These are phyloP conservation scores for Sylvilagus bachmani DNA, from an alignment of 2,113 vertebrate species.

Conservation along the genomic window DNA sequence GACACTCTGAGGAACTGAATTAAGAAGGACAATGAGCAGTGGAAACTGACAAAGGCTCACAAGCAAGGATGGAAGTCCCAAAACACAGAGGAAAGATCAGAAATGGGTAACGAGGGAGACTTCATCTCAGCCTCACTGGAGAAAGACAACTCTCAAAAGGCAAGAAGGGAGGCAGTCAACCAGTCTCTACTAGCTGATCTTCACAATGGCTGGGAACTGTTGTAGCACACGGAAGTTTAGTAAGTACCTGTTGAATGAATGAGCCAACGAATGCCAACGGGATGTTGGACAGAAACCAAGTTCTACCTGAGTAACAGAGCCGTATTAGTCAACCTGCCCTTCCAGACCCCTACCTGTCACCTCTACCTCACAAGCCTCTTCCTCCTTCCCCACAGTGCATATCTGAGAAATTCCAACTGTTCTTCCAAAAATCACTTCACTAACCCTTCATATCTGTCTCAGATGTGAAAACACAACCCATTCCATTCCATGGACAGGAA, in stretches of 20 bases:
- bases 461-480: background rate
- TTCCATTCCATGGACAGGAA: background rate
- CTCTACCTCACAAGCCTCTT: background rate
- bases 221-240: background rate
- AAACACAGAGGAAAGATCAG: background rate
- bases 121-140: background rate
- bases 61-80: background rate
- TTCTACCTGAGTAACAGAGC: accelerated
- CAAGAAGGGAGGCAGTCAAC: background rate
- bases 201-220: background rate
- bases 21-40: background rate
- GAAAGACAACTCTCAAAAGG: background rate
- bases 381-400: background rate
- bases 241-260: background rate
- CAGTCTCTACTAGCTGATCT: background rate
- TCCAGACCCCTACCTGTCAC: background rate
- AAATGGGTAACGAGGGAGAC: background rate
- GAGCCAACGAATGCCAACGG: background rate
- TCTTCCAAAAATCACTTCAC: background rate
- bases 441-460: background rate
- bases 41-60: background rate
- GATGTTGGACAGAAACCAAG: background rate
- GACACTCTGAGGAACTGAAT: background rate
- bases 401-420: background rate
- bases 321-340: background rate